Percentiles rank a stretch among this genome's conserved stretches.
phyloP scores from a whole-genome alignment of 2,113 vertebrate genomes.

The Onychostruthus taczanowskii region DNA sequence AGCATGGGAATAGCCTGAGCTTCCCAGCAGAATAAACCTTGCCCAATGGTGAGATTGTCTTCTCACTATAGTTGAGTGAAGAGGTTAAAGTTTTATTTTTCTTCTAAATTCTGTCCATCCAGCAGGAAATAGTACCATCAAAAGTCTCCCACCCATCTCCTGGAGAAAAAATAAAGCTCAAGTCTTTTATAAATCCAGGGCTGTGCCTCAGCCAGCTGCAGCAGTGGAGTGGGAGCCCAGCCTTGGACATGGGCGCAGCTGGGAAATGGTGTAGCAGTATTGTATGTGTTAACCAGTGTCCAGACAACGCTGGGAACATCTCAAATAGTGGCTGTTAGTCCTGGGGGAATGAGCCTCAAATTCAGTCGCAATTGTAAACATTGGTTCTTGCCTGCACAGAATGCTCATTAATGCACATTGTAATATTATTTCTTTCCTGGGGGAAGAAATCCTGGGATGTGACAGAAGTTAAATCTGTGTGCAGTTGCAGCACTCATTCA shows the following conservation, averaged over 20 bases:
- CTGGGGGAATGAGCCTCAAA: not conserved
- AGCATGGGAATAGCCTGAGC: slow-evolving; percentile 48
- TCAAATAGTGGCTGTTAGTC: not conserved
- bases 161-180: not conserved
- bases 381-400: not conserved
- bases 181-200: not conserved
- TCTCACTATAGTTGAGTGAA: slow-evolving; percentile 37
- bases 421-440: slow-evolving; percentile 14
- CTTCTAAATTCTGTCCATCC: slow-evolving; percentile 45
- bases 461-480: not conserved
- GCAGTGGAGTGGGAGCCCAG: not conserved
- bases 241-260: not conserved
- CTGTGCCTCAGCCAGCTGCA: not conserved
- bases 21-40: slow-evolving; percentile 62
- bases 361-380: not conserved
- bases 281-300: not conserved
- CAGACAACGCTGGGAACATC: not conserved
- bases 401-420: not conserved
- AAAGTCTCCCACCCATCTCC: slow-evolving; percentile 38
- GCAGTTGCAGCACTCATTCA: not conserved
- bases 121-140: slow-evolving; percentile 52
- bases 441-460: slow-evolving; percentile 7
- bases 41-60: slow-evolving; percentile 35
- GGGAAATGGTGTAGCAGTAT: not conserved
- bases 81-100: slow-evolving; percentile 63